Evolutionary conservation across 2,888 invertebrate species (phyloP), one percentile per base, ranked within the genome.

Genomic region (Cartodere bifasciata): DNA sequence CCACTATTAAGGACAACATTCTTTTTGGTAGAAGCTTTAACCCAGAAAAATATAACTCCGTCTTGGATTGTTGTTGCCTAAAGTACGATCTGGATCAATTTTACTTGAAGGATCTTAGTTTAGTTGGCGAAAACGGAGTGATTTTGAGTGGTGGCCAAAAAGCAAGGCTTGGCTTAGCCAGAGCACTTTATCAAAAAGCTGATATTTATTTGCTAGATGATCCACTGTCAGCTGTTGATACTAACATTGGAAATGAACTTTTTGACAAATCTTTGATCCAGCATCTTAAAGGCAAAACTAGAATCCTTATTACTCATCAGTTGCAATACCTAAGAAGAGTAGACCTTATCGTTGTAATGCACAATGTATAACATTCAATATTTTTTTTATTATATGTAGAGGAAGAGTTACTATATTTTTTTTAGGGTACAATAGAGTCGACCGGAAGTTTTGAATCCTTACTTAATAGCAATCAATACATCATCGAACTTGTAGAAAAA

Each of bases 271-370:
- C 79, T 27, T 72, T 81, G 31, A 58, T 56, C 9, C 58, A 62
- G 2, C 56, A 60, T 26, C 43, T 66, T 37, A 55, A 61, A 4
- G 59, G 71, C 36, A 70, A 75, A 48, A 77, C 80, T 1, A 63
- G 78, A 17, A 68, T 86, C 38, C 66, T 86, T 9, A 78, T 83
- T 37, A 86, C 86, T 0, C 85, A 87, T 56, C 85, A 86, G 52
- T 58, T 84, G 15, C 85, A 86, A 48, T 80, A 77, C 46, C 62
- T 80, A 16, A 70, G 70, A 42, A 48, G 63, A 10, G 75, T 71
- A 1, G 72, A 78, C 51, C 63, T 64, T 34, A 65, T 80, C 27
- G 53, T 78, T 37, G 64, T 77, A 30, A 49, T 80, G 16, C 67
- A 70, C 30, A 72, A 76, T 51, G 79, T 33, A 2, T n/a, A n/a